These are phyloP conservation scores for Stenodera caucasica DNA, from an alignment of 2,888 invertebrate species.

Conservation along the genomic window DNA sequence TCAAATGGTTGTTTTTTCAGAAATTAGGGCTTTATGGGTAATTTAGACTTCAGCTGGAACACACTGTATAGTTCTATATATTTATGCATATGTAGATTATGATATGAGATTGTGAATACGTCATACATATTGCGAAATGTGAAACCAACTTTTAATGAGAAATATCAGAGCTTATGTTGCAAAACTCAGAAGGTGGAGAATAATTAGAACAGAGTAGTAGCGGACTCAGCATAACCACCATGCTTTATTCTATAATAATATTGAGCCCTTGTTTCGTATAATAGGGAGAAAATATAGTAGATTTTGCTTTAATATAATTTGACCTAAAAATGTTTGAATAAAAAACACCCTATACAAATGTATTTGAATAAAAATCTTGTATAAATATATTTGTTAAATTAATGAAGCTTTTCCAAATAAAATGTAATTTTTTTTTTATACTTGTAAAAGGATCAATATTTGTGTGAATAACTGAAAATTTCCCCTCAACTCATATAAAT, in stretches of 20 bases:
- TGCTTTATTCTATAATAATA: constrained; percentile 10
- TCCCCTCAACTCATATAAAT: too few relatives aligned
- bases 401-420: too few relatives aligned
- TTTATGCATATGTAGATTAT: background rate
- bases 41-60: too few relatives aligned
- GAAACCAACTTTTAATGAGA: constrained; percentile 31
- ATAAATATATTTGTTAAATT: background rate
- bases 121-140: constrained; percentile 9
- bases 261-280: constrained; percentile 35
- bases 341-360: constrained; percentile 19
- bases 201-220: constrained; percentile 26
- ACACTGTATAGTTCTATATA: background rate
- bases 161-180: constrained; percentile 35
- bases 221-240: constrained; percentile 20
- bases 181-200: constrained; percentile 30
- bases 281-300: constrained; percentile 37
- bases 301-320: constrained; percentile 26
- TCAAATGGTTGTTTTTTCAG: too few relatives aligned
- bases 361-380: constrained; percentile 1
- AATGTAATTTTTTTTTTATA: constrained; percentile 18
- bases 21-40: too few relatives aligned
- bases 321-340: constrained; percentile 31
- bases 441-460: too few relatives aligned
- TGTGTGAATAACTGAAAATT: too few relatives aligned
- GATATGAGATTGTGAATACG: background rate